Percentiles rank a stretch among this genome's conserved stretches.
Conservation (phyloP, 1,140 invertebrate genomes). For the Magallana ariakensis region DNA sequence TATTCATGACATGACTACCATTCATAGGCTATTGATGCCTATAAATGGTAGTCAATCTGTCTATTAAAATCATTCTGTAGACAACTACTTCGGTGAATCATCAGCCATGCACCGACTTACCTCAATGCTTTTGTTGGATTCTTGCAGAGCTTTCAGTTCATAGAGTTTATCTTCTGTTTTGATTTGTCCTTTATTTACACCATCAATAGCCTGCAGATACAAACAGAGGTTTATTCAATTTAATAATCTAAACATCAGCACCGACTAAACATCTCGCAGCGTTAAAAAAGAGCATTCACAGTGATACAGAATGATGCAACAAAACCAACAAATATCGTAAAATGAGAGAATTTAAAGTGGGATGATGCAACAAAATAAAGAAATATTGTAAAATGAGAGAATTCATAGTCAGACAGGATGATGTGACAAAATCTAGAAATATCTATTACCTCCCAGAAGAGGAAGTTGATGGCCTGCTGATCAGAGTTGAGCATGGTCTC, state of each 20-base stretch:
- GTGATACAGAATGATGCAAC: too few species aligned
- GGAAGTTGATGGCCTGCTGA: conserved; percentile 85
- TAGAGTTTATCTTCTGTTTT: conserved; percentile 93
- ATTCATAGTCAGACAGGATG: background rate
- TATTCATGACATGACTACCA: too few species aligned
- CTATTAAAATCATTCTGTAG: too few species aligned
- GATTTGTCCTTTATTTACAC: conserved; percentile 95
- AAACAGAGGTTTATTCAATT: background rate
- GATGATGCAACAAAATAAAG: too few species aligned
- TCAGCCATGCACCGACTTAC: conserved; percentile 74
- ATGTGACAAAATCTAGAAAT: too few species aligned
- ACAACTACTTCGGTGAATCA: too few species aligned
- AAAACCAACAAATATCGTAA: too few species aligned
- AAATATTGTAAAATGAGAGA: background rate
- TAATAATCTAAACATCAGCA: background rate
- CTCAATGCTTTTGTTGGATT: conserved; percentile 91
- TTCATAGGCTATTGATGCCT: too few species aligned
- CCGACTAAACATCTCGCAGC: too few species aligned
- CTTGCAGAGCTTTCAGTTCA: conserved; percentile 96
- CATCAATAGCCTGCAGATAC: conserved; percentile 88
- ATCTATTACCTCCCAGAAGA: conserved; percentile 86
- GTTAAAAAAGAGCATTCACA: background rate
- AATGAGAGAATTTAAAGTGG: background rate
- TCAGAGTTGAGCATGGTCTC: conserved; percentile 86
- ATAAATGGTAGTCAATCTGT: too few species aligned